A percentile compares a stretch with the other conserved stretches of the same genome.
phyloP scores from a whole-genome alignment of 2,113 vertebrate genomes.

The Oenanthe melanoleuca region DNA sequence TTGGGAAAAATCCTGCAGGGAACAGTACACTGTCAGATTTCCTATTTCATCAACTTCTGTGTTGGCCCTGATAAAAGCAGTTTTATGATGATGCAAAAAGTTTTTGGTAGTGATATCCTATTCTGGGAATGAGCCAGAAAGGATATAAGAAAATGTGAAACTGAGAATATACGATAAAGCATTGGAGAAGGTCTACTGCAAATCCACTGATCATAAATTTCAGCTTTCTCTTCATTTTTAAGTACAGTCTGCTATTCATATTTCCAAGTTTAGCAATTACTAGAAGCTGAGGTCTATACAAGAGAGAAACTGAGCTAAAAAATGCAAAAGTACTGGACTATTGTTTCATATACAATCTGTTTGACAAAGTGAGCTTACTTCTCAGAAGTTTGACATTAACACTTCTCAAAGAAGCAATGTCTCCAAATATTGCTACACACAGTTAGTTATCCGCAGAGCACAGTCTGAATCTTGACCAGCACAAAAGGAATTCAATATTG shows the following conservation, averaged over 20 bases:
- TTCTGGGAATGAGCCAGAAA: neutral
- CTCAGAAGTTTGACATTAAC: neutral
- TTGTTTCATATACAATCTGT: neutral
- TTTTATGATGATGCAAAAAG: neutral
- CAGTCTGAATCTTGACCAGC: neutral
- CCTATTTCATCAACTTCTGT: neutral
- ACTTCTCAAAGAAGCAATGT: neutral
- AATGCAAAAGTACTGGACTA: neutral
- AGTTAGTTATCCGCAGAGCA: neutral
- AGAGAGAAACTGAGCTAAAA: neutral
- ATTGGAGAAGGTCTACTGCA: neutral
- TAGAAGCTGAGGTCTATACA: neutral
- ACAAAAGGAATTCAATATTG: neutral
- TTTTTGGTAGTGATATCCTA: neutral
- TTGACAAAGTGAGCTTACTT: neutral
- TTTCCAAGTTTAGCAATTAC: neutral
- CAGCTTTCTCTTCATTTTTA: neutral
- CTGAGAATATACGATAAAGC: neutral
- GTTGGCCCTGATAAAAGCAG: neutral
- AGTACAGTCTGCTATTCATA: neutral
- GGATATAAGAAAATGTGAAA: neutral
- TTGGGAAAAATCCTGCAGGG: neutral
- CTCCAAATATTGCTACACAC: neutral
- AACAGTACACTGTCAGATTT: neutral
- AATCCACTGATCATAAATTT: neutral